Base-by-base conservation (phyloP, 2,797 vertebrate genomes). In the Leucoraja ocellata region DNA sequence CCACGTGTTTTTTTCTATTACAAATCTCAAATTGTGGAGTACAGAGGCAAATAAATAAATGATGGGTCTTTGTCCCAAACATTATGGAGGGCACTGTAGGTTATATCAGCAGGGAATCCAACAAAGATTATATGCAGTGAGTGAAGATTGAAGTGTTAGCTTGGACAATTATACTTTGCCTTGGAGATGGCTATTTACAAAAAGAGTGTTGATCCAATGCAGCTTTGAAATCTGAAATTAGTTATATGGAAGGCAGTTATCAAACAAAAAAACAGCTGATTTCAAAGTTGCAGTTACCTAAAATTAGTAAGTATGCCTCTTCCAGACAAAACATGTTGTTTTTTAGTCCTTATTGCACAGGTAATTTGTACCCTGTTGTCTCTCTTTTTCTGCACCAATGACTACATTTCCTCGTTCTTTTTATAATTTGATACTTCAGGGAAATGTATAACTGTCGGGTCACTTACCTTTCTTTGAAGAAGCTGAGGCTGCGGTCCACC, bases 401-500 rank as follows among this genome's bases (percentile, higher is more conserved):
- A 63, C 11, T 54, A 58, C 63, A 18, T 65, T 16, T 8, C 13
- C 58, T 18, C 1, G 25, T 88, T 65, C n/a, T 28, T 61, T 32
- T 16, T n/a, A 39, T 65, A 61, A 63, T 16, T n/a, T 63, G 54
- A 8, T 54, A 4, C 80, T 25, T 54, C 9, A 61, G 11, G 54
- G 25, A 32, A 65, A 36, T 36, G 36, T 65, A 18, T n/a, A 86
- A 65, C 61, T 36, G 84, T 28, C 71, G 74, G 0, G 71, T 74
- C 76, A 65, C 96, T 96, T 96, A 97, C 99, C 97, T 99, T 98
- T 93, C 98, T 97, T 95, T 98, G 98, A 0, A 99, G 97, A 92
- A 99, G 97, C 96, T 99, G 99, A 0, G 98, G 94, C 95, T 99
- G 98, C 0, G 96, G 95, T 4, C 95, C 96, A 6, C 97, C 97